phyloP scores from a whole-genome alignment of 37 sponge, comb jelly and placozoan genomes.

The Crambe crambe region DNA sequence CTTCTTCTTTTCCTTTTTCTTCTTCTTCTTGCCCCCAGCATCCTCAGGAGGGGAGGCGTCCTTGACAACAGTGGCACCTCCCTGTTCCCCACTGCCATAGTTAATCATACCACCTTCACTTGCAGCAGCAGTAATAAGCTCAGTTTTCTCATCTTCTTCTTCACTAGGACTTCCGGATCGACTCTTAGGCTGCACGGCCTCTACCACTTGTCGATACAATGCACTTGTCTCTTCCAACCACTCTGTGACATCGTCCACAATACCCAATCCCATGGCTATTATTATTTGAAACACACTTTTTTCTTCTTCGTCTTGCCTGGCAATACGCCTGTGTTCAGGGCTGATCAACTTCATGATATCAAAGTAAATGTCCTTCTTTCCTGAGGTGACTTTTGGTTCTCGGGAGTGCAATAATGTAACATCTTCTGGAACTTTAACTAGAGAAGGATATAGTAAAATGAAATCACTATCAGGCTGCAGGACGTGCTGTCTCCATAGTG shows the following conservation, averaged over 20 bases:
- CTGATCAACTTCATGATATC: not conserved
- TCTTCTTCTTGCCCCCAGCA: not conserved
- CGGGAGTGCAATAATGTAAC: not conserved
- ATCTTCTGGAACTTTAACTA: slow-evolving; percentile 36
- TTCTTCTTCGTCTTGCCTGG: not conserved
- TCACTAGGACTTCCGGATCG: not conserved
- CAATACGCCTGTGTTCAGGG: not conserved
- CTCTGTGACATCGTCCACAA: slow-evolving; percentile 41
- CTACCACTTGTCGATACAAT: slow-evolving; percentile 44
- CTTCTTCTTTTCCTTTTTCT: not conserved
- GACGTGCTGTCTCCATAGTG: too few relatives aligned
- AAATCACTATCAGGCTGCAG: too few relatives aligned
- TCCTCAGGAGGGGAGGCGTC: not conserved
- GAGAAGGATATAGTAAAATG: not conserved
- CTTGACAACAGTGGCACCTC: not conserved
- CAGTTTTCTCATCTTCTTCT: not conserved
- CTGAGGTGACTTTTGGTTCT: not conserved
- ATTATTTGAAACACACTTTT: too few relatives aligned
- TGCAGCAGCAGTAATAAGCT: too few relatives aligned
- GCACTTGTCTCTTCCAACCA: slow-evolving; percentile 54
- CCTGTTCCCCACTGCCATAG: not conserved
- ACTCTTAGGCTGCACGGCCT: not conserved
- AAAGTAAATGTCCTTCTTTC: not conserved
- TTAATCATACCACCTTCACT: not conserved
- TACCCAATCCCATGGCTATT: too few relatives aligned